Base-by-base conservation (phyloP, 2,888 invertebrate species). In the Embidobia sp. region DNA sequence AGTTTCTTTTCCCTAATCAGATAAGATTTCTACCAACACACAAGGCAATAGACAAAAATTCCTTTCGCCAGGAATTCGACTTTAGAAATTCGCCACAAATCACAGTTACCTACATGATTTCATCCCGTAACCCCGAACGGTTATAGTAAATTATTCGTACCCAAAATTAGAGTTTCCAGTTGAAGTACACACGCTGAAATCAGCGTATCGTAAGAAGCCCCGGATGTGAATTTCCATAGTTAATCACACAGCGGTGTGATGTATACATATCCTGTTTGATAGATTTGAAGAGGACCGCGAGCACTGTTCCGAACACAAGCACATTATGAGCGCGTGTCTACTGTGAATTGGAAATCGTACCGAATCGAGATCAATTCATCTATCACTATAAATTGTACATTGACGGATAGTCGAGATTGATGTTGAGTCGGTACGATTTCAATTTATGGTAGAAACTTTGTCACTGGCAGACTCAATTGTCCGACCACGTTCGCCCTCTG, bases 341-440 rank as follows among this genome's bases (percentile, higher is more conserved):
- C 37, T 40, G 49, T 51, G 49, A 69, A 59, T 40, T 69, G 42
- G 26, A 51, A 59, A 69, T 59, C 49, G 33, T 26, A 42, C 57
- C 48, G 29, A 57, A 61, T 42, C 59, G 59, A 19, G 37, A 72
- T 55, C 55, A 61, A 63, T 63, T 49, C 72, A 40, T 63, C 53
- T 31, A 40, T 37, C 33, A 11, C 31, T 72, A 55, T 63, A 72
- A 49, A 48, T 63, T 51, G 53, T 44, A 46, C 49, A 11, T 31
- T 53, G 72, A 72, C 48, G 55, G 63, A 48, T 63, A 44, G 63
- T 46, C 53, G 53, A 72, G 70, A 72, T 72, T 55, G 48, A 72
- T 72, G 72, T 72, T 57, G 55, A 72, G 63, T 64, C 13, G 37
- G 37, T 48, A 33, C 48, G 46, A 72, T 72, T 63, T 53, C 63